Base-by-base conservation (phyloP, 2,888 invertebrate species). In the Drosophila demipolita region DNA sequence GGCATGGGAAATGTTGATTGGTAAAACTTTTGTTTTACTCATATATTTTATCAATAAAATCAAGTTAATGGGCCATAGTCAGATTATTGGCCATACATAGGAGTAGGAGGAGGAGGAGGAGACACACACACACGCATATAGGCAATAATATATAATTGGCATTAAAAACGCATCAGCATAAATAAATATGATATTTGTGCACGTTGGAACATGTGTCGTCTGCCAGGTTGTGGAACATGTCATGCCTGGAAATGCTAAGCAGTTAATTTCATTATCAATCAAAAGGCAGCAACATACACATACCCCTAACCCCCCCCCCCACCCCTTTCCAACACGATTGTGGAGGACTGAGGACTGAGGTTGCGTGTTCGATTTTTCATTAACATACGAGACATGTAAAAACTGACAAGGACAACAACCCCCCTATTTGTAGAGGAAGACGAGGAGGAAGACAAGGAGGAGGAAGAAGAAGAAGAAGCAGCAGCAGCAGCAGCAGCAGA, bases 361-460 rank as follows among this genome's bases (percentile, higher is more conserved):
- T 82, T 86, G 88, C 85, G 85, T 86, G 85, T 86, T 86, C 88
- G 88, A 86, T 86, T 86, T 86, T 86, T 86, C 85, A 86, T 86
- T 86, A 86, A 87, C 85, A 86, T 86, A 85, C 81, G 71, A 70
- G 72, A 68, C 81, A 78, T 77, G 63, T 80, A 74, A 42, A 62
- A 65, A 71, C 49, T 55, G 62, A 67, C 67, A 65, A 65, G 62
- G 58, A 69, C 52, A 55, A 67, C 72, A 68, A 48, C 66, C 48
- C 48, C 62, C 38, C 60, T 52, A 29, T 49, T 48, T 35, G 23
- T 9, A 59, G 29, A 29, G 29, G 6, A 6, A 6, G 29, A 29
- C 5, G 29, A 29, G 29, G 29, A 29, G 4, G 29, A 29, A 3
- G 4, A 26, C 0, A 5, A 6, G 29, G 5, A 29, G 0, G 29